Evolutionary conservation across 1,140 invertebrate species (phyloP).

Genomic region (Drosophila nigrodunni): DNA sequence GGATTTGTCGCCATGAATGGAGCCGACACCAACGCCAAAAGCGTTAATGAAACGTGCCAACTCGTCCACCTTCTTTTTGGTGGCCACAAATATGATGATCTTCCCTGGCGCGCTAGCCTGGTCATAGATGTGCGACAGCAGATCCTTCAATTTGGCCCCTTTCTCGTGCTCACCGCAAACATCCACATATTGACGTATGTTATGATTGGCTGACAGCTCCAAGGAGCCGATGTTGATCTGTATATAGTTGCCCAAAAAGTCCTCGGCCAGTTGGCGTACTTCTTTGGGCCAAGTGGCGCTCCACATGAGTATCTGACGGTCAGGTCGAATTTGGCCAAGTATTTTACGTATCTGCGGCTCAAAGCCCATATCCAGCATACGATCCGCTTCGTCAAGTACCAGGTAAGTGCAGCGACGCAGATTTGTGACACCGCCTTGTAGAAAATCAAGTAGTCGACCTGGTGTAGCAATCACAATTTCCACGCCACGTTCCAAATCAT

Average conservation of each 20-base stretch:
- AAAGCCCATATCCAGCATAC: constrained; percentile 99
- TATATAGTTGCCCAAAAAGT: constrained; percentile 94
- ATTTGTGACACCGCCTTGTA: constrained; percentile 95
- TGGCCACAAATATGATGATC: constrained; percentile 98
- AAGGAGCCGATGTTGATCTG: constrained; percentile 97
- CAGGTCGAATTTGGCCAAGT: constrained; percentile 96
- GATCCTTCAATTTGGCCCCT: constrained; percentile 91
- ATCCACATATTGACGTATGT: constrained; percentile 97
- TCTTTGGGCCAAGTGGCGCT: constrained; percentile 99
- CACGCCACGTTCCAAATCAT: constrained; percentile 93
- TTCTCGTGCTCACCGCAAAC: constrained; percentile 95
- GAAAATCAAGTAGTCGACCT: constrained; percentile 96
- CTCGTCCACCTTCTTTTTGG: constrained; percentile 97
- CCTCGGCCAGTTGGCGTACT: constrained; percentile 95
- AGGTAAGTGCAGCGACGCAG: constrained; percentile 95
- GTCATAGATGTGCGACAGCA: constrained; percentile 94
- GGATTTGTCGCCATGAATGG: constrained; percentile 91
- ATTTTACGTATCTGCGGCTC: constrained; percentile 99
- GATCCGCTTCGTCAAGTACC: constrained; percentile 98
- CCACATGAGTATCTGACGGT: constrained; percentile 98
- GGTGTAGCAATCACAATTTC: constrained; percentile 97
- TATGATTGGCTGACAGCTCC: constrained; percentile 97
- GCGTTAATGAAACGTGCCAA: constrained; percentile 94
- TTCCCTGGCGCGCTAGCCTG: constrained; percentile 94
- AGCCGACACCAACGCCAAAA: constrained; percentile 96